These are phyloP conservation scores for Columba guinea DNA, from an alignment of 2,797 vertebrate genomes.

Conservation along the genomic window DNA sequence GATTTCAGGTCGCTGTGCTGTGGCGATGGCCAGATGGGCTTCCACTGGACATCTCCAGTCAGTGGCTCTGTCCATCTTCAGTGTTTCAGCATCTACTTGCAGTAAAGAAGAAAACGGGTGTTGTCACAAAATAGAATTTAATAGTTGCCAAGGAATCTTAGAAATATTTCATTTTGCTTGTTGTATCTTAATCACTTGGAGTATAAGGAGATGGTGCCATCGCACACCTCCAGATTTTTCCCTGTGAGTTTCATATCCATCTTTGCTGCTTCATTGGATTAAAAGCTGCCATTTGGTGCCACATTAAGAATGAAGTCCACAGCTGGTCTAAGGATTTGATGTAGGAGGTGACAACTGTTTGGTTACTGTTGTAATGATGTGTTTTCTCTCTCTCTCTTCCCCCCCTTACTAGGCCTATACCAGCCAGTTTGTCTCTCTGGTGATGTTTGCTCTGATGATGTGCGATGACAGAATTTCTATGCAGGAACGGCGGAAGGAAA, in stretches of 20 bases:
- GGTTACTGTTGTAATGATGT: background rate
- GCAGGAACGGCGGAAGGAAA: constrained; percentile 94
- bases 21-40: background rate
- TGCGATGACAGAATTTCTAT: constrained; percentile 96
- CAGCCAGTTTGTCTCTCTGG: constrained; percentile 96
- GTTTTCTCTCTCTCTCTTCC: background rate
- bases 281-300: background rate
- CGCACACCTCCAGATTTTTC: fast-evolving
- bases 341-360: fast-evolving
- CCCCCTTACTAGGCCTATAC: constrained; percentile 88
- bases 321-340: background rate
- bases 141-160: background rate
- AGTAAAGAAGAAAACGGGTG: background rate
- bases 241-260: background rate
- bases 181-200: background rate
- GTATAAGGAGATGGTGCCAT: fast-evolving
- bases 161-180: background rate
- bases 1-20: background rate
- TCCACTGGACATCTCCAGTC: background rate
- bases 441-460: constrained; percentile 98
- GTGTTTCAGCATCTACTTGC: background rate
- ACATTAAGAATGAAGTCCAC: fast-evolving
- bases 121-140: background rate
- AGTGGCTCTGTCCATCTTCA: fast-evolving
- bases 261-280: background rate